Conservation (phyloP, 2,113 vertebrate genomes). For the Mus pahari region DNA sequence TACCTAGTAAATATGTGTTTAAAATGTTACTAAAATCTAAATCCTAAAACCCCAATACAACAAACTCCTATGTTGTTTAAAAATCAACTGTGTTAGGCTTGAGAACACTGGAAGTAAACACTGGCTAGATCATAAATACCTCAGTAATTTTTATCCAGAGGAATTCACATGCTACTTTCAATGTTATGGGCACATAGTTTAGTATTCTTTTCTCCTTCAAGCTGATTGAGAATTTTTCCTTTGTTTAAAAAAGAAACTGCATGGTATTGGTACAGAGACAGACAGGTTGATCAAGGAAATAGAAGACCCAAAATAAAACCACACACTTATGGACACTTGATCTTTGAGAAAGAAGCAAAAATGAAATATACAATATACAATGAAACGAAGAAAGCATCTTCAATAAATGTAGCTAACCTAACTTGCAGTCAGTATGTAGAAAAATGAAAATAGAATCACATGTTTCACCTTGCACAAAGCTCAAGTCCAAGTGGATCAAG, state of each 20-base stretch:
- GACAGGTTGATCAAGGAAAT: too few relatives aligned
- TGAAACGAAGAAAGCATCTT: too few relatives aligned
- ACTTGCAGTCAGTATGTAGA: too few relatives aligned
- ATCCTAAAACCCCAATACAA: neutral
- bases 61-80: neutral
- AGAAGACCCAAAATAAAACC: too few relatives aligned
- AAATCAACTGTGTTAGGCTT: neutral
- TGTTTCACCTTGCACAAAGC: too few relatives aligned
- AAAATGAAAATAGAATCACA: too few relatives aligned
- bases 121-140: neutral
- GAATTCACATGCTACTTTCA: neutral
- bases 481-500: too few relatives aligned
- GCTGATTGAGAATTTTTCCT: neutral
- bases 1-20: neutral
- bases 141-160: neutral
- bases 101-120: neutral
- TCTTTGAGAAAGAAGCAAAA: too few relatives aligned
- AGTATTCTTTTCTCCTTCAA: neutral
- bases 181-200: neutral
- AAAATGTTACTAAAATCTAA: neutral
- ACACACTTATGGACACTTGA: too few relatives aligned
- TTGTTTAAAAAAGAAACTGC: neutral
- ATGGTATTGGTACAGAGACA: too few relatives aligned
- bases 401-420: too few relatives aligned
- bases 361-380: too few relatives aligned